Conservation (phyloP, 2,797 vertebrate genomes). For the Pseudotriccus pelzelni region DNA sequence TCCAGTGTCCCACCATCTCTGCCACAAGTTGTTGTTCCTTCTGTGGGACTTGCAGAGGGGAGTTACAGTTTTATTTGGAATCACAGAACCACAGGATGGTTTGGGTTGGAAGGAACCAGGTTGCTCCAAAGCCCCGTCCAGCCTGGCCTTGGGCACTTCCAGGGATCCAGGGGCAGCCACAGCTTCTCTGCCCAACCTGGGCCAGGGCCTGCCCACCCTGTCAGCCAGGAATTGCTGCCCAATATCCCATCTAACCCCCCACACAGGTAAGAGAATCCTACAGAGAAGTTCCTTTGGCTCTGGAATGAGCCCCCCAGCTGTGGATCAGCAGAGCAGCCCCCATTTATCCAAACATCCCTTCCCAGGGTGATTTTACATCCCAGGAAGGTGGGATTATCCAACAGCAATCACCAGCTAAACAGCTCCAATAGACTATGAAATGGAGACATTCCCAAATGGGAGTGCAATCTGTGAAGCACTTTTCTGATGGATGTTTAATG, state of each 20-base stretch:
- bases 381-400: background rate
- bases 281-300: background rate
- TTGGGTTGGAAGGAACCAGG: background rate
- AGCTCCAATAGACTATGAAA: slow-evolving; percentile 25
- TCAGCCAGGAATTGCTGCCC: too few relatives aligned
- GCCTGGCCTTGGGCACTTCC: too few relatives aligned
- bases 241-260: background rate
- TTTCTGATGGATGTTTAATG: slow-evolving; percentile 56
- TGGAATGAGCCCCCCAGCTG: background rate
- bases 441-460: slow-evolving; percentile 29
- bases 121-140: background rate
- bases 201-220: too few relatives aligned
- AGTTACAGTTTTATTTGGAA: background rate
- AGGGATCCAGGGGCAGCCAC: too few relatives aligned
- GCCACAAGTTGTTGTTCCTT: background rate
- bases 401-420: background rate
- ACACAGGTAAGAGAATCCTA: background rate
- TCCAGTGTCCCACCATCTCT: background rate
- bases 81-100: background rate
- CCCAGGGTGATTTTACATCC: background rate
- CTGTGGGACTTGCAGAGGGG: background rate
- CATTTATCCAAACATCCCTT: background rate
- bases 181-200: too few relatives aligned
- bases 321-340: background rate
- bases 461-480: slow-evolving; percentile 11